Base-by-base conservation (phyloP, 2,797 vertebrate species). In the Cirrhinus mrigala region DNA sequence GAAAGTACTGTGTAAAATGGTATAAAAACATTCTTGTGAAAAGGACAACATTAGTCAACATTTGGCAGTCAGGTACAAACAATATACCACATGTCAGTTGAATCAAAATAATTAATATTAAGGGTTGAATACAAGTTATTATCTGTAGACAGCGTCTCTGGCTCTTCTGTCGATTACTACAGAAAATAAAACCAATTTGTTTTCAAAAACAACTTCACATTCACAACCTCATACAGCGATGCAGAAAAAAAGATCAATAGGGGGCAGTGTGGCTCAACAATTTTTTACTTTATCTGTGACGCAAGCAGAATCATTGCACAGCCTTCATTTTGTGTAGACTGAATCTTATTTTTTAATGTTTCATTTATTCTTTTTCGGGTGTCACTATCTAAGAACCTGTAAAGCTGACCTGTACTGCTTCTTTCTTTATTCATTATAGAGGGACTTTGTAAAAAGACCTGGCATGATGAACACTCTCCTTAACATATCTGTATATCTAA, bases 201-300 rank as follows among this genome's bases (percentile, higher is more conserved):
- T 58, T 60, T 60, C 4, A 60, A 60, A n/a, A 50, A 50, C 48
- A 50, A 12, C 52, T 37, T 37, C 33, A 37, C 33, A 37, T 5
- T 37, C 3, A 37, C 33, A 37, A 37, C 33, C 33, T 37, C 33
- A 37, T 2, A 37, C 33, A 37, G 33, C 4, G 33, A 37, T 37
- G 33, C 33, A 37, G 33, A 44, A 44, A 44, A 40, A 46, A 46
- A 46, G 16, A 12, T 16, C 81, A 52, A 18, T 1, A 84, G 58
- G 16, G 22, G 77, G 86, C 82, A 50, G 27, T 56, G 70, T 66
- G 66, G 9, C 12, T 80, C 24, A 60, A 50, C 2, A 66, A 46
- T 66, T 44, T 0, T n/a, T 14, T 6, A 37, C 5, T 56, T 11
- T 18, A 71, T 16, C 14, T 71, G n/a, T 18, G 2, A 71, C 2